Evolutionary conservation across 1,140 invertebrate species (phyloP).

Genomic region (Stegodyphus mimosarum): DNA sequence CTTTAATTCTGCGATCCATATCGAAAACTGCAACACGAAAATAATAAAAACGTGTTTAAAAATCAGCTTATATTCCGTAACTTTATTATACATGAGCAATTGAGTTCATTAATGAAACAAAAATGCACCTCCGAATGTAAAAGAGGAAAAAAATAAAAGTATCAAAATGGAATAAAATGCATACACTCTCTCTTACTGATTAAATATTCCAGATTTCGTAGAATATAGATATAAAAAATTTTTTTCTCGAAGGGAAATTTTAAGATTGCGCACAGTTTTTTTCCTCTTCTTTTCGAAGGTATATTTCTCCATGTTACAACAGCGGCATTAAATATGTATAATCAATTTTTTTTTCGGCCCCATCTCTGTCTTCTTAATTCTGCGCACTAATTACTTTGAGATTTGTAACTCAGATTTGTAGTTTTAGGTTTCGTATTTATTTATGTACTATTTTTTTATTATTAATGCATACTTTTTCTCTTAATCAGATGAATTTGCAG

Average conservation of each 20-base stretch:
- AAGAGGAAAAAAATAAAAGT: conserved; percentile 14
- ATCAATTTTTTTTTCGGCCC: conserved; percentile 41
- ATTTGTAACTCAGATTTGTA: conserved; percentile 40
- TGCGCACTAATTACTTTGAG: conserved; percentile 47
- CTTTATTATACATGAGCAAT: conserved; percentile 61
- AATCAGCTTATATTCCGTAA: conserved; percentile 48
- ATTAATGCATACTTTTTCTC: conserved; percentile 11
- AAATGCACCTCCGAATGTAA: conserved; percentile 18
- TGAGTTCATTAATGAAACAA: conserved; percentile 60
- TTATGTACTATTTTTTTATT: conserved; percentile 3
- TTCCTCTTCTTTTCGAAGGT: neutral
- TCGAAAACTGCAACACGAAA: neutral
- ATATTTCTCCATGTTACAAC: neutral
- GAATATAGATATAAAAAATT: conserved; percentile 20
- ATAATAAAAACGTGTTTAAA: conserved; percentile 42
- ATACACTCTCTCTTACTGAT: conserved; percentile 8
- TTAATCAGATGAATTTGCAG: neutral
- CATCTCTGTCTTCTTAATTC: conserved; percentile 32
- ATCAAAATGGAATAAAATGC: conserved; percentile 35
- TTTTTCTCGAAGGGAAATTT: conserved; percentile 10
- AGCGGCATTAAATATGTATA: conserved; percentile 58
- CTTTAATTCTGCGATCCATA: conserved; percentile 38
- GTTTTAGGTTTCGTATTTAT: neutral
- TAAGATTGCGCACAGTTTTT: conserved; percentile 15
- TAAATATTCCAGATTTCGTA: conserved; percentile 47